Base-by-base conservation (phyloP, 2,888 invertebrate species). In the Patella depressa region DNA sequence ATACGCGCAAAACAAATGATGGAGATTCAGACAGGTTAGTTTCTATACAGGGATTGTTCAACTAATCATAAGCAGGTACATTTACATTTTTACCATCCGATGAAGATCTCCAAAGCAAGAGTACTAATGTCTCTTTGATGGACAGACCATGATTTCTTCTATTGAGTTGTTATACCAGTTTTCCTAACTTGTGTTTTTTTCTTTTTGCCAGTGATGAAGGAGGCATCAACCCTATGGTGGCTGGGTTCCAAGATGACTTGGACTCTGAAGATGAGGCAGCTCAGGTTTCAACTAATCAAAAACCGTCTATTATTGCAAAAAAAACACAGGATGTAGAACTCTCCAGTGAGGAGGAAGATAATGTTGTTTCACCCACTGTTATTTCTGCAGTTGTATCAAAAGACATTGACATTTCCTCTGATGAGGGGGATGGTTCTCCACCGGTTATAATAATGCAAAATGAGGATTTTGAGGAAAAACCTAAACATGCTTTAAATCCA, bases 241-340 rank as follows among this genome's bases (percentile, higher is more conserved):
- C 96, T 53, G 95, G 95, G 74, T 95, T 95, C 84, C 95, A 96
- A 91, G 97, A 97, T 89, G 97, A 97, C 89, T 92, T 96, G 71
- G 95, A 95, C 85, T 94, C 95, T 0, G 94, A 94, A 72, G 95
- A 95, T 81, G 90, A 91, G 71, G 71, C 14, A 65, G n/a, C 24
- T 45, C 57, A 53, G 59, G 11, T 11, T 11, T 54, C 73, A 24
- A 72, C 55, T 3, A 72, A 76, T 45, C 53, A 72, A 19, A 78
- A 75, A 53, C 71, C 69, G 12, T 78, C 73, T 29, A 75, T 71
- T 59, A 57, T 71, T 1, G 70, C 53, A 12, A 76, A 81, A 5
- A 76, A 69, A 29, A 80, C 83, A 14, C 82, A 82, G 53, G 74
- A 84, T 59, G 70, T 86, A 29, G 87, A 86, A 72, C 75, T 88